Conservation (phyloP, 2,113 vertebrate species). For the Osmerus eperlanus region DNA sequence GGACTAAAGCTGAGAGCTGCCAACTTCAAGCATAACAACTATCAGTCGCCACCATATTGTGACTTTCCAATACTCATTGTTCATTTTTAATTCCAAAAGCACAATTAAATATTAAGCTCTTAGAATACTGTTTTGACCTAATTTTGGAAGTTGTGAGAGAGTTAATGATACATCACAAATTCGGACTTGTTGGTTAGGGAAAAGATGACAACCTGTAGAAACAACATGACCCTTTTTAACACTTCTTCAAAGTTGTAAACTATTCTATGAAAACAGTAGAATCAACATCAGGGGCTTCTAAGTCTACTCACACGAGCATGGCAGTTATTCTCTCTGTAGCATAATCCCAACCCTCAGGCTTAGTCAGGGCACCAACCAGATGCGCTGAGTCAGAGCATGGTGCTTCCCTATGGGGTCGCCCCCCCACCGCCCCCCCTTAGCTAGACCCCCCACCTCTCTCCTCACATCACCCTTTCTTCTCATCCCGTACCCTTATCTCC, state of each 20-base stretch:
- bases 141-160: not conserved
- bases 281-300: conserved; percentile 21
- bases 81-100: not conserved
- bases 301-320: conserved; percentile 19
- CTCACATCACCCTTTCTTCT: conserved; percentile 8
- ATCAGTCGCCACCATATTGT: conserved; percentile 32
- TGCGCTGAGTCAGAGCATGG: conserved; percentile 42
- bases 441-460: conserved; percentile 13
- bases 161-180: not conserved
- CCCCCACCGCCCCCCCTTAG: not conserved
- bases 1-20: conserved; percentile 33
- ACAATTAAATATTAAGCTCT: conserved; percentile 16
- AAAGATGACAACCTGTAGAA: not conserved
- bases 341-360: conserved; percentile 27
- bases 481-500: conserved; percentile 28
- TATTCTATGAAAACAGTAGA: conserved; percentile 23
- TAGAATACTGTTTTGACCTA: not conserved
- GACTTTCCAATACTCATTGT: conserved; percentile 1
- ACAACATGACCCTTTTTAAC: not conserved
- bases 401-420: conserved; percentile 31
- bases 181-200: not conserved
- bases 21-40: conserved; percentile 18
- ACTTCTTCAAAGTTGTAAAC: conserved; percentile 17
- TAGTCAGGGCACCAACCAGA: too few species aligned
- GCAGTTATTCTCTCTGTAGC: conserved; percentile 36